Conservation (phyloP, 1,140 invertebrate species). For the Drosophila cardini region DNA sequence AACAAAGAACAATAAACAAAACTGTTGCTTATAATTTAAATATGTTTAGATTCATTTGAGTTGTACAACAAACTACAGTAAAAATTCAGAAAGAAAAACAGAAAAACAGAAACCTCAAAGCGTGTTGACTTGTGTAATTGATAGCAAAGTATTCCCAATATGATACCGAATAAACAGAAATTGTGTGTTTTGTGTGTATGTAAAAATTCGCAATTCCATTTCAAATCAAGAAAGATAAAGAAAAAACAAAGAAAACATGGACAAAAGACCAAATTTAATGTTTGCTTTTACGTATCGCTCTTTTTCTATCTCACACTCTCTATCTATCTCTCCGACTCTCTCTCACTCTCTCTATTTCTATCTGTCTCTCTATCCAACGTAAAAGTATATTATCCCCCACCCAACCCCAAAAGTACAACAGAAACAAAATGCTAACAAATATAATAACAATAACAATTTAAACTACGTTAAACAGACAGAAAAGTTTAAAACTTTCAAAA, state of each 20-base stretch:
- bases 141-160: slow-evolving; percentile 53
- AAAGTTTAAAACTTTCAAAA: slow-evolving; percentile 63
- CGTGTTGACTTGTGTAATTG: slow-evolving; percentile 70
- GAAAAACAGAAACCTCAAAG: slow-evolving; percentile 30
- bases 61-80: slow-evolving; percentile 44
- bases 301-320: slow-evolving; percentile 17
- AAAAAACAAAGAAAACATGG: slow-evolving; percentile 1
- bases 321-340: slow-evolving; percentile 1
- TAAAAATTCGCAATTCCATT: slow-evolving; percentile 43
- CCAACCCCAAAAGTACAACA: slow-evolving; percentile 29
- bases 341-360: slow-evolving; percentile 15
- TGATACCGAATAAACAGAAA: slow-evolving; percentile 23
- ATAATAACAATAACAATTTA: slow-evolving; percentile 49
- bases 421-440: slow-evolving; percentile 36
- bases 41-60: slow-evolving; percentile 37
- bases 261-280: slow-evolving; percentile 31
- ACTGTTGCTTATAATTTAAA: slow-evolving; percentile 40
- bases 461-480: slow-evolving; percentile 63
- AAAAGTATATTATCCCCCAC: slow-evolving; percentile 25
- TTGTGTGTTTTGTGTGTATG: slow-evolving; percentile 71
- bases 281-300: slow-evolving; percentile 30
- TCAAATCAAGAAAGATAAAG: slow-evolving; percentile 8
- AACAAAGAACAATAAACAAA: slow-evolving; percentile 28
- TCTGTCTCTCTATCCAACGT: slow-evolving; percentile 12
- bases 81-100: slow-evolving; percentile 32